Evolutionary conservation across 2,113 vertebrate species (phyloP).

Genomic region (Microtus pennsylvanicus): DNA sequence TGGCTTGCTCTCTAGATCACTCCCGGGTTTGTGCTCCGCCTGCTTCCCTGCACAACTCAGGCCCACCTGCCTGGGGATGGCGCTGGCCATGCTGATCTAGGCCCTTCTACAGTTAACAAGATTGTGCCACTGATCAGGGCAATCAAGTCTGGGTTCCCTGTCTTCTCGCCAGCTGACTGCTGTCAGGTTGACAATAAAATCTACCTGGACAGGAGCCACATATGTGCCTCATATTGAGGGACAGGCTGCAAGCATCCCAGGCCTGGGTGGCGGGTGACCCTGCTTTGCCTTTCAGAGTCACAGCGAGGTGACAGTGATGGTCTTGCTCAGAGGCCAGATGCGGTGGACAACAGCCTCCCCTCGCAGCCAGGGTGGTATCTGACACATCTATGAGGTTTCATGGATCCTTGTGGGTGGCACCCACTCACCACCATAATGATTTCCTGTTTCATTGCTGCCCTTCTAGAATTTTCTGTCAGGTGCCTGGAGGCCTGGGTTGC

Average conservation of each 20-base stretch:
- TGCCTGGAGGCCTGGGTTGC: not conserved
- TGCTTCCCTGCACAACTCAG: not conserved
- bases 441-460: not conserved
- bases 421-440: not conserved
- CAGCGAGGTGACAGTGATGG: not conserved
- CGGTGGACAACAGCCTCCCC: not conserved
- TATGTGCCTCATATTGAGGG: not conserved
- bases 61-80: not conserved
- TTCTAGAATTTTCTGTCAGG: not conserved
- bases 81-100: not conserved
- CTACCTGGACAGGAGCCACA: not conserved
- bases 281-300: not conserved
- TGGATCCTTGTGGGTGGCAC: no score
- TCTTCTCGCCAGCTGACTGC: not conserved
- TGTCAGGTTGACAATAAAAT: not conserved
- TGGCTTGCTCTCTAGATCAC: not conserved
- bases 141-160: not conserved
- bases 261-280: not conserved
- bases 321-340: not conserved
- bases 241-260: not conserved
- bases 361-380: not conserved
- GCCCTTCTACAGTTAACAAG: not conserved
- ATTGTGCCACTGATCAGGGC: not conserved
- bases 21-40: not conserved
- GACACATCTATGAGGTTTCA: not conserved